Evolutionary conservation across 1,140 invertebrate species (phyloP).

Genomic region (Atopsyche davidsoni): DNA sequence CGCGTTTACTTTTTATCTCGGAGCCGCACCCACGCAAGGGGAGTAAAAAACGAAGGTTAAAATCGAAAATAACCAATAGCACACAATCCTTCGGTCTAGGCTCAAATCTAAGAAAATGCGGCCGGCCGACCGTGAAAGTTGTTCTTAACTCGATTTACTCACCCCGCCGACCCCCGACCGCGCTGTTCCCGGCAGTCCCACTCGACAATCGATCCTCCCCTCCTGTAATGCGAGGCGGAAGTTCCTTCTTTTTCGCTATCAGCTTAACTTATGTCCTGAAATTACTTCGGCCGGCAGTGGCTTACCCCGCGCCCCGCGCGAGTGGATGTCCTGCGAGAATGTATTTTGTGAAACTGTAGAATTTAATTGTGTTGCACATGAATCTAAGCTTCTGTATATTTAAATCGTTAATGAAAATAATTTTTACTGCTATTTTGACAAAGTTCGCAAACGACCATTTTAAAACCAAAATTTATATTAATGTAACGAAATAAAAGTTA

Average conservation of each 20-base stretch:
- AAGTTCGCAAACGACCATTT: no score
- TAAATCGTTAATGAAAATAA: no score
- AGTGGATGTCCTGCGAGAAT: not conserved
- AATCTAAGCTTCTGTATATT: no score
- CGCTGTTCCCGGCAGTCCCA: constrained; percentile 19
- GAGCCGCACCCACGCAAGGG: not conserved
- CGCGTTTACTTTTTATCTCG: no score
- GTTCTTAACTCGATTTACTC: constrained; percentile 25
- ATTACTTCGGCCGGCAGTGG: not conserved
- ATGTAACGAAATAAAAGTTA: no score
- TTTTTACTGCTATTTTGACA: no score
- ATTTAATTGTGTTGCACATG: no score
- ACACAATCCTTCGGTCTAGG: not conserved
- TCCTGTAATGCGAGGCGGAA: constrained; percentile 16
- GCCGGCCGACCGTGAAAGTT: constrained; percentile 25
- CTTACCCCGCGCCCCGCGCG: not conserved
- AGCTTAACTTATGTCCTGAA: constrained; percentile 8
- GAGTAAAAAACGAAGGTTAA: not conserved
- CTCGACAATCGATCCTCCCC: constrained; percentile 25
- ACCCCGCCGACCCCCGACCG: no score
- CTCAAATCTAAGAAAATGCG: constrained; percentile 21
- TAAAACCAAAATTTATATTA: no score
- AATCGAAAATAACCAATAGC: constrained; percentile 14
- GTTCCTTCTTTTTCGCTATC: constrained; percentile 5
- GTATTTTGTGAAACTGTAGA: no score